These are phyloP conservation scores for Epinotia ramella DNA, from an alignment of 2,888 invertebrate species.

Conservation along the genomic window DNA sequence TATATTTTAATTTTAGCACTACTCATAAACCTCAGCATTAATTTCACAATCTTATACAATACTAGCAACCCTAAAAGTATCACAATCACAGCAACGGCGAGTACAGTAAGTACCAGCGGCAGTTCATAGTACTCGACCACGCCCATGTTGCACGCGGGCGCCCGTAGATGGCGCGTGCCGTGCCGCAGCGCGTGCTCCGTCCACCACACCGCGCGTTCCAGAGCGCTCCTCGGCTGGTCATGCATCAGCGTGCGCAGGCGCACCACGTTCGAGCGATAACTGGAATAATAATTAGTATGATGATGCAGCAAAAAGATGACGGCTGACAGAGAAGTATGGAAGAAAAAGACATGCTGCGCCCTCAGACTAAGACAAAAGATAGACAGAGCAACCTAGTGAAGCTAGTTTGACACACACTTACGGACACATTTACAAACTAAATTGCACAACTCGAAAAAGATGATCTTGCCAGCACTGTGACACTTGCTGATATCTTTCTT, in stretches of 20 bases:
- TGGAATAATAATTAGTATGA: background rate
- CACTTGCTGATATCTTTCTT: too few species aligned
- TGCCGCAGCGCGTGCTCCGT: slow-evolving; percentile 59
- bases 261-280: slow-evolving; percentile 2
- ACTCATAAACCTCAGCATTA: background rate
- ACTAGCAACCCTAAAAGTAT: background rate
- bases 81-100: background rate
- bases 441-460: too few species aligned
- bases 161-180: slow-evolving; percentile 54
- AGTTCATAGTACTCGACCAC: background rate
- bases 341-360: too few species aligned
- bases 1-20: too few species aligned
- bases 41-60: background rate
- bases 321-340: too few species aligned
- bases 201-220: slow-evolving; percentile 59
- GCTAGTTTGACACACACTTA: too few species aligned
- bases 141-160: slow-evolving; percentile 53
- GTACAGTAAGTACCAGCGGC: background rate
- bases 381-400: too few species aligned
- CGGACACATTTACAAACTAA: too few species aligned
- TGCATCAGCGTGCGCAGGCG: background rate
- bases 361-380: too few species aligned
- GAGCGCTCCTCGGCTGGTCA: slow-evolving; percentile 8
- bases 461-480: too few species aligned
- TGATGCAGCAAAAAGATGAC: too few species aligned